These are phyloP conservation scores for Nixonia krombeini DNA, from an alignment of 1,140 invertebrate species.

Conservation along the genomic window DNA sequence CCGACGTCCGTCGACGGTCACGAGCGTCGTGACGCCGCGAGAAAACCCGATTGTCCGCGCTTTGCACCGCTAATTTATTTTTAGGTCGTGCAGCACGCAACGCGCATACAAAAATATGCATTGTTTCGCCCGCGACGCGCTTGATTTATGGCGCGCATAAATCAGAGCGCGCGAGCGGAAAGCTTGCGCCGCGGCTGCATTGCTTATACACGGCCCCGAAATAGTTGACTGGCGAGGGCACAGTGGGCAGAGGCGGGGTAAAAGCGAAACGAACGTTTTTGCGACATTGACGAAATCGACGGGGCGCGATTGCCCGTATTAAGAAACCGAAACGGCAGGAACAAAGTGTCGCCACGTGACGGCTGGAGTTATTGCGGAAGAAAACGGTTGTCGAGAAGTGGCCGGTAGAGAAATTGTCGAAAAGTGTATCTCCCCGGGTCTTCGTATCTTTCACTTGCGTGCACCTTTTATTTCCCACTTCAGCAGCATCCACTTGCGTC, in stretches of 20 bases:
- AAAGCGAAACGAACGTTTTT: constrained; percentile 21
- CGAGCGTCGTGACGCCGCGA: not conserved
- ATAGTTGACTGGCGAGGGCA: constrained; percentile 53
- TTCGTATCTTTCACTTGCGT: no score
- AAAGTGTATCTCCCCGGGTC: no score
- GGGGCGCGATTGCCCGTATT: not conserved
- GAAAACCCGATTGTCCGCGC: constrained; percentile 3
- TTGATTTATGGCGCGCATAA: constrained; percentile 61
- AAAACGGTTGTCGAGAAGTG: no score
- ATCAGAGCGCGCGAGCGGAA: constrained; percentile 53
- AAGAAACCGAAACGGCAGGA: no score
- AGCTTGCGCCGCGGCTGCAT: constrained; percentile 40
- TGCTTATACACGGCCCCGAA: constrained; percentile 47
- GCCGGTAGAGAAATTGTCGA: no score
- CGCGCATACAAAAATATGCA: constrained; percentile 52
- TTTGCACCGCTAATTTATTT: constrained; percentile 38
- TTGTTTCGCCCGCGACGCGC: constrained; percentile 48
- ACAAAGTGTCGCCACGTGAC: no score
- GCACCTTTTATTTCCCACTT: no score
- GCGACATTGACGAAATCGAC: constrained; percentile 31
- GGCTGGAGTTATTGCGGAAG: no score
- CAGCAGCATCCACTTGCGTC: no score
- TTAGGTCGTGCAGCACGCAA: constrained; percentile 23
- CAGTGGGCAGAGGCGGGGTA: no score
- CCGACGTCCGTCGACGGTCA: not conserved